These are phyloP conservation scores for Petroica traversi DNA, from an alignment of 2,113 vertebrate species.

Conservation along the genomic window DNA sequence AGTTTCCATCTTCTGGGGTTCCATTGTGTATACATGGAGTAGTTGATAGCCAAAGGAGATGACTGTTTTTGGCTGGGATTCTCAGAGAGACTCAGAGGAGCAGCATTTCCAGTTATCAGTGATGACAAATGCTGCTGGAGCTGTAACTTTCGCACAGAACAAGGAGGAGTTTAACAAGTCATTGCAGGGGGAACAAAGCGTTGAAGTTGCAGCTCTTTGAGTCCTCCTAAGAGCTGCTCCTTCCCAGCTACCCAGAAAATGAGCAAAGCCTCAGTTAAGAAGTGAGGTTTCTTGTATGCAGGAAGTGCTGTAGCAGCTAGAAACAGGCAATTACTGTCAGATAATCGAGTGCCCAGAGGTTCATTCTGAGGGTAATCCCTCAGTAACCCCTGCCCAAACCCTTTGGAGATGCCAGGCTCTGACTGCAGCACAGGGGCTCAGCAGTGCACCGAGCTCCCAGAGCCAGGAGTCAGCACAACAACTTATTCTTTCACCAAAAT, in stretches of 20 bases:
- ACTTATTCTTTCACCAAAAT: not conserved
- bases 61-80: not conserved
- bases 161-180: not conserved
- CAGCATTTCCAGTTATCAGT: not conserved
- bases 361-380: not conserved
- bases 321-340: not conserved
- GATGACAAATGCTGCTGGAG: not conserved
- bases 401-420: not conserved
- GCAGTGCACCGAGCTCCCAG: fast-evolving
- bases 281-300: not conserved
- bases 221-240: not conserved
- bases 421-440: not conserved
- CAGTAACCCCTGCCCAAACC: not conserved
- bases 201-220: not conserved
- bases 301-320: not conserved
- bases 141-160: not conserved
- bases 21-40: not conserved
- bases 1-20: not conserved
- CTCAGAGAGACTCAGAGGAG: not conserved
- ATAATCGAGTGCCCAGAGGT: not conserved
- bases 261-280: not conserved
- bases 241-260: not conserved
- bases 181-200: not conserved
- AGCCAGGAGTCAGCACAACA: not conserved
- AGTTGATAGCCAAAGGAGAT: not conserved